Conservation (phyloP, 2,888 invertebrate species). For the Morpho achilles region DNA sequence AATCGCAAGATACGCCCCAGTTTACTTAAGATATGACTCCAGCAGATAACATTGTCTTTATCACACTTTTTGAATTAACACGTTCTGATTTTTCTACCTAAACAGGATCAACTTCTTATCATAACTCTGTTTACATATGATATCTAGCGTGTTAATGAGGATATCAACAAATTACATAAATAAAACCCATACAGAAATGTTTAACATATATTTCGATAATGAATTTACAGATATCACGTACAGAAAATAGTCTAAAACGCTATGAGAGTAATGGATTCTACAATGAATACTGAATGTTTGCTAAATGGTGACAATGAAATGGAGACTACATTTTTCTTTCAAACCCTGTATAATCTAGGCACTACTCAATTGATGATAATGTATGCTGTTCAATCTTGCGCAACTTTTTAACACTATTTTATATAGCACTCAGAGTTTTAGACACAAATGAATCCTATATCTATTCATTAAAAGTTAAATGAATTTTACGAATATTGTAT, state of each 20-base stretch:
- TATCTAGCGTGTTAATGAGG: slow-evolving; percentile 26
- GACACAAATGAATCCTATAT: slow-evolving; percentile 19
- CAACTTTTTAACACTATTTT: slow-evolving; percentile 11
- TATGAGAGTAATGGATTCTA: slow-evolving; percentile 37
- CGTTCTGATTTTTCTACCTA: slow-evolving; percentile 32
- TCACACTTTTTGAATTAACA: slow-evolving; percentile 30
- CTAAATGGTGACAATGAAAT: slow-evolving; percentile 19
- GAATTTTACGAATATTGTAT: slow-evolving; percentile 16
- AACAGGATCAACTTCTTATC: slow-evolving; percentile 18
- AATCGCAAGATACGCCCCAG: slow-evolving; percentile 42
- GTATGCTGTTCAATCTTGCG: slow-evolving; percentile 10
- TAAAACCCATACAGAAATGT: slow-evolving; percentile 71
- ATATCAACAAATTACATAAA: slow-evolving; percentile 48
- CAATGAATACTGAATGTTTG: slow-evolving; percentile 15
- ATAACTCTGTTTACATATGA: slow-evolving; percentile 12
- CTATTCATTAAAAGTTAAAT: slow-evolving; percentile 22
- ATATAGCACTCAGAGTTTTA: slow-evolving; percentile 21
- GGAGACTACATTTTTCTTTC: slow-evolving; percentile 23
- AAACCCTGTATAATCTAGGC: slow-evolving; percentile 31
- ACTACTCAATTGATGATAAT: slow-evolving; percentile 22
- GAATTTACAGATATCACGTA: slow-evolving; percentile 72
- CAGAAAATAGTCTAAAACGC: slow-evolving; percentile 50
- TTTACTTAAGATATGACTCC: slow-evolving; percentile 47
- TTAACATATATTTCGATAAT: slow-evolving; percentile 75
- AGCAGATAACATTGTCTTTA: slow-evolving; percentile 35